phyloP scores from a whole-genome alignment of 1,140 invertebrate species.

The Orchestia grillus region DNA sequence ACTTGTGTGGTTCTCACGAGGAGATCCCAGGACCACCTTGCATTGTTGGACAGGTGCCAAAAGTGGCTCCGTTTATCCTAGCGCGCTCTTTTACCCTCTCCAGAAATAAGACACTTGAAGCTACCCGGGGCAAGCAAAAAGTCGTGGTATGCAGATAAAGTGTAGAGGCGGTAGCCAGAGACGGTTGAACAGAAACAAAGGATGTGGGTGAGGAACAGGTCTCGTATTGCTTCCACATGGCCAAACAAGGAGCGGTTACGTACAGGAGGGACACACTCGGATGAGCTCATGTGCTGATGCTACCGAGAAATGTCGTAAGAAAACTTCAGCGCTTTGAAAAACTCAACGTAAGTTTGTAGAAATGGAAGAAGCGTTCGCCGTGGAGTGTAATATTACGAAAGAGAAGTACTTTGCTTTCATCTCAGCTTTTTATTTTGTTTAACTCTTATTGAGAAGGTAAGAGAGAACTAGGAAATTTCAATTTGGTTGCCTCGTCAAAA shows the following conservation, averaged over 20 bases:
- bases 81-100: background rate
- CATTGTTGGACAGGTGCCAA: background rate
- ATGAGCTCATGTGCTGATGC: background rate
- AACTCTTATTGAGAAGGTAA: background rate
- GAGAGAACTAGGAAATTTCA: background rate
- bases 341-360: background rate
- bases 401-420: background rate
- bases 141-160: constrained; percentile 28
- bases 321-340: background rate
- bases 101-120: background rate
- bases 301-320: background rate
- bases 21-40: background rate
- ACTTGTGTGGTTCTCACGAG: background rate
- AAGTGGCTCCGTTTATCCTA: background rate
- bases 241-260: constrained; percentile 37
- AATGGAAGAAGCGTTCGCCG: background rate
- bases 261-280: background rate
- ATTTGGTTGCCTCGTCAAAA: background rate
- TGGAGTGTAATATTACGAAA: background rate
- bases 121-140: constrained; percentile 10
- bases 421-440: background rate
- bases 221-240: constrained; percentile 52
- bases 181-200: constrained; percentile 46
- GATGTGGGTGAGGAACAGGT: background rate
- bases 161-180: constrained; percentile 9